phyloP scores from a whole-genome alignment of 2,888 invertebrate genomes.

The Polietes domitor region DNA sequence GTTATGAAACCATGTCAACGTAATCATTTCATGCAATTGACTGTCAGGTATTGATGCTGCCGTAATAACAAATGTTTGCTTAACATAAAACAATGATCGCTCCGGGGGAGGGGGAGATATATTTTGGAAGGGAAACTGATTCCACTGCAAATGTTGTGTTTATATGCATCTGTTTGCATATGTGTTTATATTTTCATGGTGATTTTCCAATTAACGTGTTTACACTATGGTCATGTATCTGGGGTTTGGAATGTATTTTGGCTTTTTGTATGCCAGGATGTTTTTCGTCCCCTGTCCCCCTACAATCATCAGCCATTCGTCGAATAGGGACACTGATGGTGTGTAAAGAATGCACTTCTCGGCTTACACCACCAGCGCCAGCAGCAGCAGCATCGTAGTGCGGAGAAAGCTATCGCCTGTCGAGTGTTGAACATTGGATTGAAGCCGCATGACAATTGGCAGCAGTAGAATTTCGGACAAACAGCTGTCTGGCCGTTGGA shows the following conservation, averaged over 20 bases:
- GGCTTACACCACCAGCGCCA: not conserved
- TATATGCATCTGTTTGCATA: no score
- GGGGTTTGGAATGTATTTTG: not conserved
- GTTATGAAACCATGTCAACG: no score
- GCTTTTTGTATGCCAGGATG: not conserved
- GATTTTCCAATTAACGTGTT: slow-evolving; percentile 40
- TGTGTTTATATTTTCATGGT: not conserved
- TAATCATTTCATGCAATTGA: not conserved
- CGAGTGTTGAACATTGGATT: not conserved
- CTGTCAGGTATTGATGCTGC: not conserved
- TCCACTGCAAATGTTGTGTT: not conserved
- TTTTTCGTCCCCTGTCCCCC: no score
- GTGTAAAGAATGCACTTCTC: no score
- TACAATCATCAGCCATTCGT: not conserved
- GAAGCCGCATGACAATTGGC: slow-evolving; percentile 52
- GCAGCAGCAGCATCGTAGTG: no score
- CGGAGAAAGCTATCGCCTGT: not conserved
- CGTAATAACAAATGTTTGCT: not conserved
- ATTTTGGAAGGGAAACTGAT: not conserved
- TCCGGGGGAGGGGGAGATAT: not conserved
- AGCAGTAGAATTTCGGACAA: slow-evolving; percentile 35
- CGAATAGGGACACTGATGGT: not conserved
- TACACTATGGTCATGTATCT: slow-evolving; percentile 7
- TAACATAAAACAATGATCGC: not conserved
- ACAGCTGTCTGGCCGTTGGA: not conserved